Percentiles rank a stretch among this genome's conserved stretches.
phyloP scores from a whole-genome alignment of 1,140 invertebrate genomes.

The Trichoplusia ni region DNA sequence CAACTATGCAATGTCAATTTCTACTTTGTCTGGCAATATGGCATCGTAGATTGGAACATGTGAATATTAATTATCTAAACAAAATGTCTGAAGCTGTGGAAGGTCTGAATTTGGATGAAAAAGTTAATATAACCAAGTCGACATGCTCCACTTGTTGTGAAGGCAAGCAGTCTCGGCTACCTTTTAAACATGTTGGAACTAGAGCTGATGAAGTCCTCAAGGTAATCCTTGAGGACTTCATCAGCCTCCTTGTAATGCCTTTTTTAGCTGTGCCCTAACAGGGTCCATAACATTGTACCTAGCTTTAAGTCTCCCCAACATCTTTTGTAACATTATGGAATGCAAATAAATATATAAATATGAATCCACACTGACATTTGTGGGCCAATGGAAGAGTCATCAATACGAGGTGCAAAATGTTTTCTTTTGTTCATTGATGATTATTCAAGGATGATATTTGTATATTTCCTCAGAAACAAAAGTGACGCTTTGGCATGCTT shows the following conservation, averaged over 20 bases:
- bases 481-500: constrained; percentile 34
- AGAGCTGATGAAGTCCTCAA: constrained; percentile 7
- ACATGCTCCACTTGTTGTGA: constrained; percentile 18
- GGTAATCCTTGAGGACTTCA: too few relatives aligned
- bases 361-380: constrained; percentile 20
- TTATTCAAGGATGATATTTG: constrained; percentile 30
- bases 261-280: too few relatives aligned
- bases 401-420: constrained; percentile 5
- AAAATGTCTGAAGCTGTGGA: constrained; percentile 9
- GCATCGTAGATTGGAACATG: constrained; percentile 14
- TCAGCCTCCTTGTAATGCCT: too few relatives aligned
- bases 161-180: constrained; percentile 12
- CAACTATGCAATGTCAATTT: too few relatives aligned
- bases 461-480: constrained; percentile 32
- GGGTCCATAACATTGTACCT: too few relatives aligned
- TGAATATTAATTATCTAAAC: constrained; percentile 2
- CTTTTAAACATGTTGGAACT: constrained; percentile 10
- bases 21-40: not conserved
- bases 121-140: constrained; percentile 5
- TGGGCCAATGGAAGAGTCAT: constrained; percentile 3
- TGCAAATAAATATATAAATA: too few relatives aligned
- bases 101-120: not conserved
- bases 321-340: too few relatives aligned
- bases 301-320: too few relatives aligned
- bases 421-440: constrained; percentile 39